Percentiles rank a stretch among this genome's conserved stretches.
phyloP scores from a whole-genome alignment of 2,113 vertebrate species.

The Ovis canadensis region DNA sequence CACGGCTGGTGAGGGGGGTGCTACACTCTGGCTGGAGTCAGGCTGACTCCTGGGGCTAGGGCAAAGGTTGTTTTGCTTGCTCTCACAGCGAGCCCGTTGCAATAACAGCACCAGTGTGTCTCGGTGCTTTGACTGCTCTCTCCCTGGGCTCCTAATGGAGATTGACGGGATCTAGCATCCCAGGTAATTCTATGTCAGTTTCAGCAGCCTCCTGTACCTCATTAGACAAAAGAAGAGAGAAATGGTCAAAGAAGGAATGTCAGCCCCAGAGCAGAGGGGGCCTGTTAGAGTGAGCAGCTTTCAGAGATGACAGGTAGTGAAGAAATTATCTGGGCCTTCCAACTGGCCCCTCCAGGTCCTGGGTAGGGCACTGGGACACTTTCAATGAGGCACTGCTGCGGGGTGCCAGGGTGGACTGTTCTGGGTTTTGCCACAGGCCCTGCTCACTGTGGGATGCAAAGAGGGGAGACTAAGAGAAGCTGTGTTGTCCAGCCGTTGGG shows the following conservation, averaged over 20 bases:
- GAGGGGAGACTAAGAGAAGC: neutral
- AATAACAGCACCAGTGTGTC: slow-evolving; percentile 20
- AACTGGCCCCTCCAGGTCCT: neutral
- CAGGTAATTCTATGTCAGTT: slow-evolving; percentile 66
- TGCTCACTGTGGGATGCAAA: neutral
- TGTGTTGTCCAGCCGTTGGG: neutral
- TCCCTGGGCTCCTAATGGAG: slow-evolving; percentile 59
- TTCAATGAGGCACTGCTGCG: fast-evolving
- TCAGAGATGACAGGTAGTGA: neutral
- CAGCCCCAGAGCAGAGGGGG: neutral
- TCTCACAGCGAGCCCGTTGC: neutral
- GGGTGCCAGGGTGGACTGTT: neutral
- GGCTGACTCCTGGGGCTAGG: neutral
- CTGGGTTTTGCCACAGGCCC: neutral
- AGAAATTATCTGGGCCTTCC: neutral
- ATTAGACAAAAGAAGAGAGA: slow-evolving; percentile 64
- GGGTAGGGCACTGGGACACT: neutral
- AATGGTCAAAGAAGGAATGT: slow-evolving; percentile 17
- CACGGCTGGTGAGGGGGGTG: fast-evolving
- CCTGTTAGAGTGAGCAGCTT: neutral
- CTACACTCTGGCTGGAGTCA: neutral
- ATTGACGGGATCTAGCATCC: slow-evolving; percentile 55
- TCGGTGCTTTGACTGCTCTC: neutral
- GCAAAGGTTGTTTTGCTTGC: slow-evolving; percentile 3
- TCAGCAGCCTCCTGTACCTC: slow-evolving; percentile 51